Evolutionary conservation across 2,113 vertebrate species (phyloP), one percentile per base, ranked within the genome.

Genomic region (Meleagris gallopavo): DNA sequence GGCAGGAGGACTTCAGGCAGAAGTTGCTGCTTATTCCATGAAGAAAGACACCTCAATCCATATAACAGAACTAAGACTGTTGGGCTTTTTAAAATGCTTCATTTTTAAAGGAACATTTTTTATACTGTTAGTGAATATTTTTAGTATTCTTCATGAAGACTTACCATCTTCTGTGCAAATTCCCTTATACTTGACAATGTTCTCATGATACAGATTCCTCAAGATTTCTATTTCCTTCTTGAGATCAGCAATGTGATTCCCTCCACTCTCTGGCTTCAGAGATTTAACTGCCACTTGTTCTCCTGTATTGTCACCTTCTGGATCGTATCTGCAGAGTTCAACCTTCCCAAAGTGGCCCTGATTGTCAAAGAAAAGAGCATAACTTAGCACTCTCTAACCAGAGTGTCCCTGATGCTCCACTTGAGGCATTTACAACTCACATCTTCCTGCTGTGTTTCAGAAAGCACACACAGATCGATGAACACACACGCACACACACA

Each of bases 321-420:
- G 99, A 83, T 99, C 99, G 4, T 99, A 99, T 6, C 98, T 98
- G 95, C 99, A 99, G 88, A 99, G 97, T 43, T 99, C 99, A 55
- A 99, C 99, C 95, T 99, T 99, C 34, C 99, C 99, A 60, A 99
- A 99, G 97, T 99, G 99, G 40, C 99, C 99, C 99, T 99, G 34
- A 29, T 52, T 13, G 50, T 11, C 19, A 34, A 36, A 67, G 40
- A n/a, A 60, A 38, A 52, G 65, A n/a, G 34, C 17, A 0, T 12
- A 22, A 41, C 1, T 64, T 16, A 84, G 36, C 0, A 0, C 13
- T 25, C 13, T 1, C 30, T 22, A 4, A 8, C 17, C 38, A 7
- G 1, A 24, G 32, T 0, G 32, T 55, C 50, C 4, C 3, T 2
- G 50, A n/a, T 12, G 11, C 15, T 3, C 4, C 5, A 2, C 1